Evolutionary conservation across 2,797 vertebrate genomes (phyloP), one percentile per base, ranked within the genome.

Genomic region (Enteromius anoplus): DNA sequence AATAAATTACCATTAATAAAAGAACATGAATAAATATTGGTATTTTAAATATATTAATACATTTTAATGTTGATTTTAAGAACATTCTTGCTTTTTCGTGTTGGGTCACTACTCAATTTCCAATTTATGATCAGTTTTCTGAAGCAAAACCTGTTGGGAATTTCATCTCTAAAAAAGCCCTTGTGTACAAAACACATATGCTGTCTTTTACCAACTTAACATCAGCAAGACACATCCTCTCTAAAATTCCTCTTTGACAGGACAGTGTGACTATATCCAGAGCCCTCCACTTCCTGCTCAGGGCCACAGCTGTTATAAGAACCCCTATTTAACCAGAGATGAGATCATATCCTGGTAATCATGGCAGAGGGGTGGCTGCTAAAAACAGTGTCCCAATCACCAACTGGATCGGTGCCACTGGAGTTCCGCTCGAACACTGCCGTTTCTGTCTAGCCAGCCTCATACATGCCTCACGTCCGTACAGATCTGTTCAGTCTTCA

Each of bases 261-360:
- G 78, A 84, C 78, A 17, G 73, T 75, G 65, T 87, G 81, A 87
- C 80, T 81, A 29, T 84, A 82, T 87, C 86, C 84, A 87, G 84
- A 83, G 68, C 73, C 53, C 71, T 84, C 47, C 70, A 84, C 60
- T 84, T 84, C 85, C 95, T 95, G 94, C 94, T 94, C 88, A 85
- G 60, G 91, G 92, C 94, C 95, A 96, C 95, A 95, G 96, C 95
- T 95, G 86, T 84, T 87, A 70, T 78, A 75, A 80, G 86, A 83
- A 84, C 83, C 69, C 84, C 78, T 83, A 85, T 95, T 94, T 96
- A 94, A 94, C 95, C 92, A 95, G 91, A 93, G 94, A 94, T 96
- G 95, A 96, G 95, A 95, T 96, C 94, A 96, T 95, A 96, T 96
- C 95, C 95, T 95, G 93, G 88, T 84, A 95, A 94, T 92, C 90